A percentile compares a stretch with the other conserved stretches of the same genome.
These are phyloP conservation scores for Harpagifer antarcticus DNA, from an alignment of 2,797 vertebrate genomes.

Conservation along the genomic window DNA sequence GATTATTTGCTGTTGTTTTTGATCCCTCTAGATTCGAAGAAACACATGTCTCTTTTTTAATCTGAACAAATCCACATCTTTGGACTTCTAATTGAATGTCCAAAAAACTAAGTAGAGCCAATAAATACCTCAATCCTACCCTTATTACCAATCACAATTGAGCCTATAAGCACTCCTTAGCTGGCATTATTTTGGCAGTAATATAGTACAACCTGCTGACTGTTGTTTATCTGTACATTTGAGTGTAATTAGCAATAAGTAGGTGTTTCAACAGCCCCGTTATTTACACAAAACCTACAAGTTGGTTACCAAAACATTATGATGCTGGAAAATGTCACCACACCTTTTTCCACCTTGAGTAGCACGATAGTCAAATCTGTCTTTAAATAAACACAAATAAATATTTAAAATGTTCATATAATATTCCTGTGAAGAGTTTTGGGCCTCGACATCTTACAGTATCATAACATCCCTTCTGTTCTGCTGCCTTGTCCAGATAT, in stretches of 20 bases:
- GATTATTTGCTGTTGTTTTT: background rate
- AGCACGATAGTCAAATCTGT: background rate
- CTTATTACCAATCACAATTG: background rate
- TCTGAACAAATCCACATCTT: background rate
- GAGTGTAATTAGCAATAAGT: background rate
- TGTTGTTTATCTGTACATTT: background rate
- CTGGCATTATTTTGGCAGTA: background rate
- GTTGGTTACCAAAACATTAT: background rate
- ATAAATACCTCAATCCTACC: background rate
- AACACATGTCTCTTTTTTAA: constrained; percentile 7
- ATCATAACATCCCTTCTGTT: background rate
- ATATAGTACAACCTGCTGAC: background rate
- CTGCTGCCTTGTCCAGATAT: background rate
- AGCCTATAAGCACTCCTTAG: background rate
- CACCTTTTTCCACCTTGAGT: constrained; percentile 5
- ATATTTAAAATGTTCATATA: background rate
- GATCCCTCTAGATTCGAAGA: too few species aligned
- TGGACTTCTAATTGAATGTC: background rate
- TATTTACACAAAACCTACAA: background rate
- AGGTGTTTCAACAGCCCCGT: background rate
- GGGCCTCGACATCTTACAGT: background rate
- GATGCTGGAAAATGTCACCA: constrained; percentile 10
- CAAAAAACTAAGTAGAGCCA: too few species aligned
- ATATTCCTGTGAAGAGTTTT: background rate
- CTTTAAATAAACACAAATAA: background rate